A percentile compares a stretch with the other conserved stretches of the same genome.
Evolutionary conservation across 1,140 invertebrate species (phyloP).

Genomic region (Polypedilum pembai): DNA sequence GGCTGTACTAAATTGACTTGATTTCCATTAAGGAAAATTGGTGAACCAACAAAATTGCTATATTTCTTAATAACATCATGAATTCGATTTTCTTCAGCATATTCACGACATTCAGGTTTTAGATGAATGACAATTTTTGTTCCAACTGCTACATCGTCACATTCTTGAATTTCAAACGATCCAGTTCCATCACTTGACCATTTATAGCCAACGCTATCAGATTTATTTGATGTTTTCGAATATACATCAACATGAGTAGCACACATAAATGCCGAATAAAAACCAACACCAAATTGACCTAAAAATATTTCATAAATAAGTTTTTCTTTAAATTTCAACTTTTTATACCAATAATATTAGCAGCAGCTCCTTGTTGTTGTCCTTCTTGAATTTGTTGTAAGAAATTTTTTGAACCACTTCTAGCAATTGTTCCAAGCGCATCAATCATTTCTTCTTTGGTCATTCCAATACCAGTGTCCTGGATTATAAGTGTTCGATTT

Average conservation of each 20-base stretch:
- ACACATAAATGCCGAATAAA: slow-evolving; percentile 97
- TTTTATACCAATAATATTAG: slow-evolving; percentile 67
- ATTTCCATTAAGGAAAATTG: slow-evolving; percentile 85
- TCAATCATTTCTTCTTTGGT: slow-evolving; percentile 82
- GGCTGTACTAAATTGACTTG: slow-evolving; percentile 82
- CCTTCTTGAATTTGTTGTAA: slow-evolving; percentile 74
- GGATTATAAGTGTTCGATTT: slow-evolving; percentile 74
- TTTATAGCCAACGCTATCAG: slow-evolving; percentile 60
- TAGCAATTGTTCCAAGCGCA: slow-evolving; percentile 90
- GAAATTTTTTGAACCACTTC: slow-evolving; percentile 92
- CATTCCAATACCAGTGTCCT: slow-evolving; percentile 92
- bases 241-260: slow-evolving; percentile 89
- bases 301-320: no score
- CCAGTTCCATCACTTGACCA: slow-evolving; percentile 91
- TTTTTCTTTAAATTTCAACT: no score
- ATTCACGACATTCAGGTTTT: slow-evolving; percentile 79
- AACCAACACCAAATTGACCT: slow-evolving; percentile 97
- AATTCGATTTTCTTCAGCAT: slow-evolving; percentile 76
- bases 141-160: slow-evolving; percentile 73
- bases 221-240: slow-evolving; percentile 56
- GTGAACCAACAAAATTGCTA: slow-evolving; percentile 92
- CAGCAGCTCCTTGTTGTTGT: slow-evolving; percentile 52
- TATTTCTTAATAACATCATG: slow-evolving; percentile 88
- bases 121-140: slow-evolving; percentile 91
- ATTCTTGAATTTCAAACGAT: slow-evolving; percentile 80